Evolutionary conservation across 2,888 invertebrate species (phyloP).

Genomic region (Myopa testacea): DNA sequence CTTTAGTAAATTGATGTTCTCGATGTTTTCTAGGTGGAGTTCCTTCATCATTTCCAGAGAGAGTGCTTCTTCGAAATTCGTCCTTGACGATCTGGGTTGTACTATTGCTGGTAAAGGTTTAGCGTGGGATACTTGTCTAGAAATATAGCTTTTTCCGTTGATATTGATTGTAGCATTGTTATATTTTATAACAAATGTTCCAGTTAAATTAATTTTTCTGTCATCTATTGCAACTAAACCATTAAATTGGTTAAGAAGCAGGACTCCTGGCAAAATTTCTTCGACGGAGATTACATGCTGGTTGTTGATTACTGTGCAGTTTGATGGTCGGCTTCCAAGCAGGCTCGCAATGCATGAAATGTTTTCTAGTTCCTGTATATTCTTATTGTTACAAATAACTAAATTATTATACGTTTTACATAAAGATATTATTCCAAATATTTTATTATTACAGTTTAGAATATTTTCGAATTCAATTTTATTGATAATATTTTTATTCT

Average conservation of each 20-base stretch:
- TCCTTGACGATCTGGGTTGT: constrained; percentile 38
- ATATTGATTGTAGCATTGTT: constrained; percentile 38
- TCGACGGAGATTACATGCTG: no score
- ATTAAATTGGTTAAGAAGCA: constrained; percentile 41
- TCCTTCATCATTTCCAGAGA: constrained; percentile 43
- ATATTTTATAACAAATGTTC: constrained; percentile 36
- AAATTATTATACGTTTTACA: not conserved
- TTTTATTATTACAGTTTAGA: constrained; percentile 39
- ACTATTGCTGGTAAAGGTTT: constrained; percentile 39
- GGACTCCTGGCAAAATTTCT: no score
- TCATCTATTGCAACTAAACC: constrained; percentile 24
- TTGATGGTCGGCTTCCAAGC: constrained; percentile 35
- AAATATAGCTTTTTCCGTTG: constrained; percentile 38
- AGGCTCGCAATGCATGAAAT: constrained; percentile 11
- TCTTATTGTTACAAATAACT: not conserved
- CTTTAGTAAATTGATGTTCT: not conserved
- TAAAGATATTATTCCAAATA: constrained; percentile 26
- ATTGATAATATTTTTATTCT: constrained; percentile 34
- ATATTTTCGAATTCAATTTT: constrained; percentile 23
- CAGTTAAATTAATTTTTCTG: constrained; percentile 11
- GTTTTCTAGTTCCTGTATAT: constrained; percentile 3
- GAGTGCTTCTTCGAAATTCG: constrained; percentile 38
- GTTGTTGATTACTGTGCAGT: constrained; percentile 37
- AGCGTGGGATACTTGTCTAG: constrained; percentile 29
- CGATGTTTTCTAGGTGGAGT: constrained; percentile 41